These are phyloP conservation scores for Epizoanthus stellaris DNA, from an alignment of 92 coral and sea anemone genomes.

Conservation along the genomic window DNA sequence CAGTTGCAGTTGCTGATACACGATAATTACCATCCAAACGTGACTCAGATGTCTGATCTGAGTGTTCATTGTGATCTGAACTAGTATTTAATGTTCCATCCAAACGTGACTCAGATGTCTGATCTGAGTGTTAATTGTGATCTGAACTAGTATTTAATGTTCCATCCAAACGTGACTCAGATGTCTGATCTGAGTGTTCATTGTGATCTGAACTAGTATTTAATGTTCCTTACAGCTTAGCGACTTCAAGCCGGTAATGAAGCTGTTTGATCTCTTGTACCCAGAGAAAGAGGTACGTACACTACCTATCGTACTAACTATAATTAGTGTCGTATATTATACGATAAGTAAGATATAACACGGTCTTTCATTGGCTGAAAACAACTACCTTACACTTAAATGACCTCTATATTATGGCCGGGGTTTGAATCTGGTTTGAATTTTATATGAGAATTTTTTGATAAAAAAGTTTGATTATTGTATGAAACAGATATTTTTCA, in stretches of 20 bases:
- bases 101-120: neutral
- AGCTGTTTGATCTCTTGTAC: conserved; percentile 87
- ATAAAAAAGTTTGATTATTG: too few species aligned
- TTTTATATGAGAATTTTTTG: too few species aligned
- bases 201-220: neutral
- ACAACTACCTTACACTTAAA: neutral
- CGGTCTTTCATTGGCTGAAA: neutral
- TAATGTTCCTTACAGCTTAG: conserved; percentile 70
- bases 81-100: neutral
- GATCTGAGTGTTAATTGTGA: neutral
- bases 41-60: neutral
- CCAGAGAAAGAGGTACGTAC: conserved; percentile 86
- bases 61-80: neutral
- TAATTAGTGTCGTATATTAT: neutral
- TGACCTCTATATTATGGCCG: neutral
- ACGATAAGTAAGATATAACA: too few species aligned
- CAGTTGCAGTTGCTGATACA: too few species aligned
- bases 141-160: neutral
- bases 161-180: too few species aligned
- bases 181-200: neutral
- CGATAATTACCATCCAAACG: too few species aligned
- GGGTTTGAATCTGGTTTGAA: too few species aligned
- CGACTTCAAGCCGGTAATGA: conserved; percentile 90
- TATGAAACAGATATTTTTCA: too few species aligned
- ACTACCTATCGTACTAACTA: neutral